A percentile compares a stretch with the other conserved stretches of the same genome.
Evolutionary conservation across 2,113 vertebrate genomes (phyloP).

Genomic region (Merops nubicus): DNA sequence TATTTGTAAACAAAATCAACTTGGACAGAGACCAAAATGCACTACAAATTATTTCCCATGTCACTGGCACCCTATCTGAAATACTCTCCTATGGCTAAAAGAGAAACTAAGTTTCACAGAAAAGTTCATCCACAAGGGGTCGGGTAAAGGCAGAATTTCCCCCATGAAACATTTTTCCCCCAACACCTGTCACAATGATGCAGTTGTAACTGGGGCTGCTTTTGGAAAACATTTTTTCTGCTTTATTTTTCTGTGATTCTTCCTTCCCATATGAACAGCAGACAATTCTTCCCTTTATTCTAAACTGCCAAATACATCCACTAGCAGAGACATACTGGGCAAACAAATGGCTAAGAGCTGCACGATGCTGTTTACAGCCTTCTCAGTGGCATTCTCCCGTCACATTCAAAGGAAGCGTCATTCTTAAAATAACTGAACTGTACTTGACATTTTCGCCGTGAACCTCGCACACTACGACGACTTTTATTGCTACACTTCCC

Average conservation of each 20-base stretch:
- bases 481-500: background rate
- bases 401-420: background rate
- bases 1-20: slow-evolving; percentile 23
- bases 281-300: background rate
- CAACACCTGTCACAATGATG: background rate
- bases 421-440: background rate
- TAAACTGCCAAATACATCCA: background rate
- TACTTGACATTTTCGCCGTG: accelerated
- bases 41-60: background rate
- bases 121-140: background rate
- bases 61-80: background rate
- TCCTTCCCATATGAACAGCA: background rate
- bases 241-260: background rate
- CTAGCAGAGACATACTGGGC: background rate
- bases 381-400: background rate
- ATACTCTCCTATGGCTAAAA: background rate
- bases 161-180: background rate
- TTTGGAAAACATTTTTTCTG: background rate
- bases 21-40: background rate
- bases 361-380: background rate
- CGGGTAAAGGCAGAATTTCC: background rate
- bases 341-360: background rate
- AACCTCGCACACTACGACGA: background rate
- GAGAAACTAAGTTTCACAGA: background rate
- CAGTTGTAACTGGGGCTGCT: background rate